A percentile compares a stretch with the other conserved stretches of the same genome.
Conservation (phyloP, 2,797 vertebrate species). For the Anomalospiza imberbis region DNA sequence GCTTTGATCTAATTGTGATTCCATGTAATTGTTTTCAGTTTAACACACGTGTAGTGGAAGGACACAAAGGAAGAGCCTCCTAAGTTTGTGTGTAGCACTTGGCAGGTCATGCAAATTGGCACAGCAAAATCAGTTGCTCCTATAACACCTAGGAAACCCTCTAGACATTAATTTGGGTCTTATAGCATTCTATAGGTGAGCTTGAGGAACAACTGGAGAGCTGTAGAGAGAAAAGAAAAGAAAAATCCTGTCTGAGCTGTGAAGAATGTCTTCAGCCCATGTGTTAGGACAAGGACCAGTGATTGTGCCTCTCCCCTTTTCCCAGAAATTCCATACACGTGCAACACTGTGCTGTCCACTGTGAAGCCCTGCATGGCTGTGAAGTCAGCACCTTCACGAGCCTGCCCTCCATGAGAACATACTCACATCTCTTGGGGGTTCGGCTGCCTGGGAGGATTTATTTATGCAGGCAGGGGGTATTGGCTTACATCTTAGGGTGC, state of each 20-base stretch:
- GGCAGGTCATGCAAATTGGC: neutral
- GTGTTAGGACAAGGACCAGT: neutral
- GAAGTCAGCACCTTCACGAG: neutral
- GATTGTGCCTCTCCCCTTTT: neutral
- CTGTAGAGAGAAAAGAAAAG: neutral
- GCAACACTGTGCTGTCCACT: neutral
- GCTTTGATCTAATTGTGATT: neutral
- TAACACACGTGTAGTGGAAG: neutral
- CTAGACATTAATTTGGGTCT: neutral
- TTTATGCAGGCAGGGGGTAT: neutral
- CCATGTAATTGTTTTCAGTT: neutral
- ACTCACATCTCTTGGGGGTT: fast-evolving
- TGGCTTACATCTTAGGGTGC: neutral
- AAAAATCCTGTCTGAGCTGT: neutral
- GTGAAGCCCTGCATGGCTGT: fast-evolving
- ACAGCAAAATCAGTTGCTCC: neutral
- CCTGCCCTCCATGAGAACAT: neutral
- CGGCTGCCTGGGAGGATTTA: neutral
- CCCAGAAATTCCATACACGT: neutral
- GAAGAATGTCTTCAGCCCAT: neutral
- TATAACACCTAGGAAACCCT: neutral
- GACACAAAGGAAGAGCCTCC: neutral
- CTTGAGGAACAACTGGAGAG: neutral
- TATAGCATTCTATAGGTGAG: neutral
- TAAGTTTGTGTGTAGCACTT: neutral